Evolutionary conservation across 2,113 vertebrate species (phyloP), one percentile per base, ranked within the genome.

Genomic region (Tragelaphus strepsiceros): DNA sequence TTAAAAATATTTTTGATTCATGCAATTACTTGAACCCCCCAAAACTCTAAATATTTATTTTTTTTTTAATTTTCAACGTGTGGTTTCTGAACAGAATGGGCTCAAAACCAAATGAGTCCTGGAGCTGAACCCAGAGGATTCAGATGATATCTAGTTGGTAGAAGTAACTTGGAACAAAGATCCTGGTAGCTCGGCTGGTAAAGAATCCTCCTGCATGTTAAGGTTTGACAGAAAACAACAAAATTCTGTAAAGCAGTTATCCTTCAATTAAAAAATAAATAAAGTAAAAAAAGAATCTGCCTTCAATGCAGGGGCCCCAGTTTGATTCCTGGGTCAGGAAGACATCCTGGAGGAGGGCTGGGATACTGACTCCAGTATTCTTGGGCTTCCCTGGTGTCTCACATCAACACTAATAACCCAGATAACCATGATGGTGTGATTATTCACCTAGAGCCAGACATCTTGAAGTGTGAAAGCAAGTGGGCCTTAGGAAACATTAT

Each of bases 121-220:
- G 46, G 54, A 43, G 22, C 78, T 49, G 32, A 86, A 82, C 19
- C 11, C 35, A 94, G 90, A 88, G 19, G 22, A 94, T 35, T 32
- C 74, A 74, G 51, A 77, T 82, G 64, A 90, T 24, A 92, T 81
- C 43, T 95, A 35, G n/a, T 86, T 95, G 88, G 54, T 28, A 94
- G 84, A 94, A 39, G 19, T 92, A 95, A 43, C 53, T 88, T 46
- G 49, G 81, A 89, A 87, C 49, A 82, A 96, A 97, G 35, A 74
- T 74, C 67, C 10, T 24, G 35, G 67, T 39, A 24, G 67, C 67
- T 74, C 0, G 0, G 21, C 67, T 39, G 35, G 67, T 39, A 39
- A 39, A 74, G n/a, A 74, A 74, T 24, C n/a, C 67, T 13, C 67
- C 35, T 39, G 35, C 21, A 39, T 39, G 67, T 39, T 74, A 74